These are phyloP conservation scores for Procavia capensis DNA, from an alignment of 2,113 vertebrate genomes.

Conservation along the genomic window DNA sequence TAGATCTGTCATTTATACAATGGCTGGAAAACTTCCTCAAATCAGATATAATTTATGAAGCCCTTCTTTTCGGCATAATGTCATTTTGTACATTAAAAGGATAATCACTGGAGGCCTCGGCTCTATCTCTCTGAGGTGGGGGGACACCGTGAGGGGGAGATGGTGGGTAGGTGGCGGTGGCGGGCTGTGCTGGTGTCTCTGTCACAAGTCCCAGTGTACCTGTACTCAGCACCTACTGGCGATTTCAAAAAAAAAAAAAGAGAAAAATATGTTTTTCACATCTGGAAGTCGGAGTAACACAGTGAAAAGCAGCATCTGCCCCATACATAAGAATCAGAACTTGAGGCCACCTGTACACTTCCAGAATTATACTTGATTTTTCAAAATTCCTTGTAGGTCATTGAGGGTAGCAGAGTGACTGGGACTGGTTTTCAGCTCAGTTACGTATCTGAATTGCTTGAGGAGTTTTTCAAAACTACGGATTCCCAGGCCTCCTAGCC, in stretches of 20 bases:
- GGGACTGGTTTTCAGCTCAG: not conserved
- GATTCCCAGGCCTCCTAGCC: not conserved
- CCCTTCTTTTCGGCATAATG: conserved; percentile 88
- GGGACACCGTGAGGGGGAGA: conserved; percentile 65
- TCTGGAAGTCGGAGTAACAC: not conserved
- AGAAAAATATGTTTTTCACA: not conserved
- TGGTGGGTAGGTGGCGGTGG: conserved; percentile 67
- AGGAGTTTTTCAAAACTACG: not conserved
- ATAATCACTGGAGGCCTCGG: conserved; percentile 84
- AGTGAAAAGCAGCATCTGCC: not conserved
- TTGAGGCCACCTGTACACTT: not conserved
- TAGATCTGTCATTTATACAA: conserved; percentile 91
- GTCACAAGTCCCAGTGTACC: conserved; percentile 71
- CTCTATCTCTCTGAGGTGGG: conserved; percentile 77
- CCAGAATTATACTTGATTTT: not conserved
- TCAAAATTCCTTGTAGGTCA: not conserved
- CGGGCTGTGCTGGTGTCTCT: conserved; percentile 78
- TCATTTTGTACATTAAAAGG: conserved; percentile 88
- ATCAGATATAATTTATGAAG: conserved; percentile 89
- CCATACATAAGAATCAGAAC: not conserved
- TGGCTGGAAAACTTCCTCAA: conserved; percentile 89
- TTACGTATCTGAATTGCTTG: fast-evolving
- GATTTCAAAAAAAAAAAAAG: not conserved
- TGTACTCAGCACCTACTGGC: conserved; percentile 69
- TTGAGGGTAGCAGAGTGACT: not conserved